Evolutionary conservation across 2,113 vertebrate genomes (phyloP), one percentile per base, ranked within the genome.

Genomic region (Myodes glareolus): DNA sequence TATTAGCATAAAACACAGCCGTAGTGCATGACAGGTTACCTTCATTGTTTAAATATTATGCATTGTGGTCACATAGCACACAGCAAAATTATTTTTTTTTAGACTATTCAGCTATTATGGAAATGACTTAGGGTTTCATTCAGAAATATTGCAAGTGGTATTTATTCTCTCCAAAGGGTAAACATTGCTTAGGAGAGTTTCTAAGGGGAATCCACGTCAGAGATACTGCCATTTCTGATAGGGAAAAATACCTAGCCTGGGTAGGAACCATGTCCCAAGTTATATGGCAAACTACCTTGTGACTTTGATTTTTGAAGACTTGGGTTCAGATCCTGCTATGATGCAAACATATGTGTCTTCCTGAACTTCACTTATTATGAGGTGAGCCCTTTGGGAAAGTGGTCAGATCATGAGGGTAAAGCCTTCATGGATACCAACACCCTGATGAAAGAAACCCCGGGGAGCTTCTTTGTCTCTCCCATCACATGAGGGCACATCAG

Each of bases 1-100:
- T 93, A 96, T 96, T 97, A 96, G 75, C 96, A 95, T 94, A 94
- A 95, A 97, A 93, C 81, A 81, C 68, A 94, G 82, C 81, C 13
- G 1, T 84, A 36, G 75, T 90, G 45, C 68, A 94, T 4, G 3
- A 50, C 36, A 96, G 75, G 90, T 84, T 90, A 87, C 55, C 78
- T 97, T 95, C 65, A 70, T 85, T 97, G 82, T 95, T 97, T 97
- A 96, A 97, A 84, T 90, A 94, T 86, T 88, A 96, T 29, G 25
- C 70, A 90, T 47, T 61, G 25, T 3, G 0, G 50, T 90, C 90
- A 45, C 78, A 75, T 58, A 90, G 65, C 29, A 63, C 78, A n/a
- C 5, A 72, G 55, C 11, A 84, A 77, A 96, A 81, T 25, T 25
- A 10, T 39, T 82, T 94, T 82, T 94, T 92, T 84, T 81, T 61